A percentile compares a stretch with the other conserved stretches of the same genome.
Evolutionary conservation across 2,888 invertebrate genomes (phyloP).

Genomic region (Ochropacha duplaris): DNA sequence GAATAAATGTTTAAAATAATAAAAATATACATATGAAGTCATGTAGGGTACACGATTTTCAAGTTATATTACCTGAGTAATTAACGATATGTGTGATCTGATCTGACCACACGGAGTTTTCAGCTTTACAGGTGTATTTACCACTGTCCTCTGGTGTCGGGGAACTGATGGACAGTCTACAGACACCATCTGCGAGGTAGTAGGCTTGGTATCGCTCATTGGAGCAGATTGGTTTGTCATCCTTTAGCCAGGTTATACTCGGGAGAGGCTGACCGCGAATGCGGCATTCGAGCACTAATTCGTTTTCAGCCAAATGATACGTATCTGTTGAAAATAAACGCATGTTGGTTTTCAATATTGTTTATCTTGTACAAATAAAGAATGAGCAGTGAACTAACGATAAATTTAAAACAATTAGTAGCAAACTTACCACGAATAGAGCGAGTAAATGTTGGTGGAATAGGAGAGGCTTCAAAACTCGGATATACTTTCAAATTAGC

Average conservation of each 20-base stretch:
- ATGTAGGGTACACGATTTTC: not conserved
- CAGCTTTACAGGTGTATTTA: conserved; percentile 89
- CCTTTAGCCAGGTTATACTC: conserved; percentile 89
- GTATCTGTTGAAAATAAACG: conserved; percentile 79
- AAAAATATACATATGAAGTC: not conserved
- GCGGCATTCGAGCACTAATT: conserved; percentile 90
- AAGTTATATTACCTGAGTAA: conserved; percentile 81
- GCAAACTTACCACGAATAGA: conserved; percentile 85
- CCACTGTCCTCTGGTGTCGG: conserved; percentile 88
- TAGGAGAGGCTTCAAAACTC: conserved; percentile 86
- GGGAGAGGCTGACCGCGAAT: conserved; percentile 89
- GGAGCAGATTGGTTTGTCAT: conserved; percentile 80
- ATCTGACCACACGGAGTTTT: conserved; percentile 87
- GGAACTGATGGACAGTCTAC: conserved; percentile 85
- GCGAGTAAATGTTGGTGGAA: conserved; percentile 89
- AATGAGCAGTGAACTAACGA: no score
- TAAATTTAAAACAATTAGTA: not conserved
- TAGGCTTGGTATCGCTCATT: conserved; percentile 84
- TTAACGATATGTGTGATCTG: conserved; percentile 89
- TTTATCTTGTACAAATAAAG: not conserved
- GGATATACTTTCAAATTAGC: conserved; percentile 89
- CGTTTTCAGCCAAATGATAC: conserved; percentile 88
- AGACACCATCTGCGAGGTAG: conserved; percentile 89
- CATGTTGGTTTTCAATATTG: conserved; percentile 5
- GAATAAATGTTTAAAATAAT: conserved; percentile 17